Evolutionary conservation across 1,140 invertebrate genomes (phyloP), one percentile per base, ranked within the genome.

Genomic region (Diachasma alloeum): DNA sequence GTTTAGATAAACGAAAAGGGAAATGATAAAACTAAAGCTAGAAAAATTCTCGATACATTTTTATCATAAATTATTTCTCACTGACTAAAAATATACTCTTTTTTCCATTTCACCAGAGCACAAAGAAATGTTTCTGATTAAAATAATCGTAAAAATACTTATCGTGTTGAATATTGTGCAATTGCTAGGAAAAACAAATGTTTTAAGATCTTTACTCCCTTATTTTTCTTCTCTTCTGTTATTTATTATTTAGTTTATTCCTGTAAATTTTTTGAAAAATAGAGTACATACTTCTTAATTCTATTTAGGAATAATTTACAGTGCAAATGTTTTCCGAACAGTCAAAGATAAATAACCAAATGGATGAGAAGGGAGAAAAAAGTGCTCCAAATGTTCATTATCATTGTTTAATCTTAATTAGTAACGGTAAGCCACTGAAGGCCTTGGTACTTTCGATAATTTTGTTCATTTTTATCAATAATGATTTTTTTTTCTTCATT

Each of bases 1-100:
- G 79, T 83, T 80, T 85, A 84, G 80, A 73, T 75, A 78, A 78
- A 44, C 56, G 10, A 72, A 73, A 56, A 66, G 46, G 24, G 22
- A 72, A 13, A 48, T 31, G 37, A 66, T 42, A 74, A 76, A 78
- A 77, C 36, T 37, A 68, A 68, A 13, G n/a, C 66, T 68, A 37
- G 66, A 68, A 66, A 68, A 68, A 67, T 70, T 76, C 74, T 76
- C 37, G 44, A 72, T 71, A 77, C 67, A 71, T 77, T 72, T 63
- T 44, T 63, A 72, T 72, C 37, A 53, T 67, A 72, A 15, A 46
- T 31, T 66, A 59, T 66, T 67, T 42, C 39, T 63, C 37, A 74
- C 39, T 68, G 26, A 44, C 42, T 67, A n/a, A 42, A 39, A 74
- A 53, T 22, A 9, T 22, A 63, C 19, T 56, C 48, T 56, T 63